These are phyloP conservation scores for Seriola quinqueradiata DNA, from an alignment of 2,113 vertebrate species.

Conservation along the genomic window DNA sequence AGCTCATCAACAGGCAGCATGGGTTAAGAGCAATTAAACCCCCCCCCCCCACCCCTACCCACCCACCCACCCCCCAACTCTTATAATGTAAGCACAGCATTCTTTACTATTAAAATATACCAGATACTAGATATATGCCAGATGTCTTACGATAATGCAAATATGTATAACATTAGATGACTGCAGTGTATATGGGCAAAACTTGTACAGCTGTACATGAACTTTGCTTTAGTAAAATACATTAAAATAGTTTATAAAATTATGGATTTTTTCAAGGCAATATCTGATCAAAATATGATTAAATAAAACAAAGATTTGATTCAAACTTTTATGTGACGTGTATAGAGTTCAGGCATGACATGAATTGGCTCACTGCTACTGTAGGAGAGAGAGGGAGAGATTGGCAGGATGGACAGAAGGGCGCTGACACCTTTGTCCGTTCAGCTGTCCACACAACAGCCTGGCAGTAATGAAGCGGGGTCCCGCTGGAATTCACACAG, in stretches of 20 bases:
- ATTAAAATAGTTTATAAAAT: neutral
- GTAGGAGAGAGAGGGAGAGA: constrained; percentile 13
- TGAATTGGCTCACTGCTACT: constrained; percentile 32
- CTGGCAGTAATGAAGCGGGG: constrained; percentile 76
- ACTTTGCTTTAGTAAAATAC: neutral
- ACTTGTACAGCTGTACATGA: neutral
- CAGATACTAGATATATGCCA: too few relatives aligned
- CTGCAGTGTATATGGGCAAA: neutral
- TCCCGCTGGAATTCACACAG: constrained; percentile 82
- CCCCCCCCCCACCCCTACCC: too few relatives aligned
- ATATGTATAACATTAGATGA: too few relatives aligned
- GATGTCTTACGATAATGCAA: too few relatives aligned
- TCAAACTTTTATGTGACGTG: constrained; percentile 1
- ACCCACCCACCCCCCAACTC: too few relatives aligned
- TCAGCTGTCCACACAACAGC: constrained; percentile 85
- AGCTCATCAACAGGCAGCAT: neutral
- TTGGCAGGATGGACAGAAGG: constrained; percentile 51
- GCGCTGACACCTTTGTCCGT: constrained; percentile 77
- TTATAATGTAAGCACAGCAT: too few relatives aligned
- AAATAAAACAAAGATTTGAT: neutral
- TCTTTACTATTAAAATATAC: too few relatives aligned
- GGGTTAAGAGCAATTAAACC: neutral
- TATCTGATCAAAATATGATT: neutral
- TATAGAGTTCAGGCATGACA: constrained; percentile 17
- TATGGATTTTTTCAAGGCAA: neutral